Percentiles rank a stretch among this genome's conserved stretches.
Conservation (phyloP, 2,113 vertebrate genomes). For the Aramus guarauna region DNA sequence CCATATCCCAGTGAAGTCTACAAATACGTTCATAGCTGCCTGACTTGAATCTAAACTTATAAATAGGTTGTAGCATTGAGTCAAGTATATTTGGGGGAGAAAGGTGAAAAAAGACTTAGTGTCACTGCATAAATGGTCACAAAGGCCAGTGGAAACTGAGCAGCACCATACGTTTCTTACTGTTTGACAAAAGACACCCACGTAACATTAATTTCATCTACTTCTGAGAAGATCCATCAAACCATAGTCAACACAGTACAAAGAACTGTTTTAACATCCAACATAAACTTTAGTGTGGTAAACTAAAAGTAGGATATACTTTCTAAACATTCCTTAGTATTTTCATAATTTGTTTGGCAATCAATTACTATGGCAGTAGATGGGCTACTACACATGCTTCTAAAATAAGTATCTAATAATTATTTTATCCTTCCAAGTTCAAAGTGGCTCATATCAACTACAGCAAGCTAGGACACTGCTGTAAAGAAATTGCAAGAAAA, state of each 20-base stretch:
- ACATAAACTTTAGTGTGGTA: neutral
- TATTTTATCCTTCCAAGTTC: neutral
- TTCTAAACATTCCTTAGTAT: neutral
- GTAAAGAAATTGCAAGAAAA: neutral
- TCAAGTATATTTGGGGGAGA: neutral
- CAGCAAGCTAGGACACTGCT: neutral
- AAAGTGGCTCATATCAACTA: neutral
- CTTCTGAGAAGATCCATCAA: neutral
- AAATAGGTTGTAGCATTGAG: accelerated
- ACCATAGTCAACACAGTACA: neutral
- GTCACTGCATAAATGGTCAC: neutral
- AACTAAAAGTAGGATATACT: neutral
- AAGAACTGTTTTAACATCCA: neutral
- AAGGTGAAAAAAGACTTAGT: neutral
- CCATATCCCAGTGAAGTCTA: neutral
- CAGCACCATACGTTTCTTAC: neutral
- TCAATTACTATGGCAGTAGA: neutral
- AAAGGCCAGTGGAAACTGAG: neutral
- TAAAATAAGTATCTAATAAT: neutral
- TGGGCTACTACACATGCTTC: neutral
- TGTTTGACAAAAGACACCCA: neutral
- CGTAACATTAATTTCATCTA: neutral
- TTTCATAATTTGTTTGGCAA: neutral
- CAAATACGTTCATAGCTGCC: accelerated
- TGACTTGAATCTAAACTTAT: neutral